Base-by-base conservation (phyloP, 1,140 invertebrate species). In the Himalopsyche phryganea region DNA sequence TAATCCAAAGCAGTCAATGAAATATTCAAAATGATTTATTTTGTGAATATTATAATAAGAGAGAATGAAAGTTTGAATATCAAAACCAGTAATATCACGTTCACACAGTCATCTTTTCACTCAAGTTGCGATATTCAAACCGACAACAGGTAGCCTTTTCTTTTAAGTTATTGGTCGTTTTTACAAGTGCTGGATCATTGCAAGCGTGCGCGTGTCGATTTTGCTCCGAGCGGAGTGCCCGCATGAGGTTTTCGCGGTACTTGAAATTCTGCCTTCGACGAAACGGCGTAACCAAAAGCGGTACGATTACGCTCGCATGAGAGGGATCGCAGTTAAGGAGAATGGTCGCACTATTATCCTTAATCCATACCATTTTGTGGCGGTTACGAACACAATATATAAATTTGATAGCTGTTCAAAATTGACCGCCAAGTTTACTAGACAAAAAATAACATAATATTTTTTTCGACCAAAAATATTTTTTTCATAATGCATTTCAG, bases 291-390 rank as follows among this genome's bases (percentile, higher is more conserved):
- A 40, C 42, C 19, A 48, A 50, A 55, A 18, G 14, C 18, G 38
- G 33, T n/a, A 19, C 51, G 28, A 46, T 19, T 13, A 18, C 35
- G 32, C 35, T 44, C 42, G 45, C 56, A 36, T 44, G 38, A 38
- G 51, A 59, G 56, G 52, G 51, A 56, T 28, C 23, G 23, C 58
- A 48, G 58, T 63, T 63, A 59, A 62, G 56, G 61, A 36, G 61
- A 63, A 63, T 63, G 61, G 61, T 54, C 57, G 58, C 61, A 51
- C 61, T 52, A 63, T 63, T 63, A 63, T 51, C 56, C 58, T 56
- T 63, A 63, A 63, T 63, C 61, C 61, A 63, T 63, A 59, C 55
- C 61, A 63, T 63, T 63, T 63, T 55, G 61, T 58, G 60, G 55
- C 60, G 55, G 60, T 63, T 63, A 58, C 55, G 50, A 56, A 54